phyloP scores from a whole-genome alignment of 2,888 invertebrate genomes.

The Ametastegia equiseti region DNA sequence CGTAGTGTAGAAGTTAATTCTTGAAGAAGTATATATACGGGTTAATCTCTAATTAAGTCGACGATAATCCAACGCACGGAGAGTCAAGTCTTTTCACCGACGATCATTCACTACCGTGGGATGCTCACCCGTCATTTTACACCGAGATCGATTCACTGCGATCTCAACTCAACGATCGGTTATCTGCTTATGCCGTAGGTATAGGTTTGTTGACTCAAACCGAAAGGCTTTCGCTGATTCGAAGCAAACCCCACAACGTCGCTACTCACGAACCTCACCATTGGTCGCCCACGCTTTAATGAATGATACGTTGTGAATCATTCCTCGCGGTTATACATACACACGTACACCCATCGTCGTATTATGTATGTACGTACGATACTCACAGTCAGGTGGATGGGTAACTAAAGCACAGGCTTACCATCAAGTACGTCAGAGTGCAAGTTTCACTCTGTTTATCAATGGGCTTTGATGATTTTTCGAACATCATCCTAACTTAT shows the following conservation, averaged over 20 bases:
- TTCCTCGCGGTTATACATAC: neutral
- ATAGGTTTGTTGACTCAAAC: conserved; percentile 36
- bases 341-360: neutral
- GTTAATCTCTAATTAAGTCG: conserved; percentile 24
- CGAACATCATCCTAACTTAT: too few relatives aligned
- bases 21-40: conserved; percentile 2
- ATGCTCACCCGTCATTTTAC: conserved; percentile 3
- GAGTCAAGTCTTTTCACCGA: neutral
- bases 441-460: too few relatives aligned
- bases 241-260: conserved; percentile 40
- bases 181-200: too few relatives aligned
- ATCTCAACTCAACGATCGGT: conserved; percentile 9
- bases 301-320: conserved; percentile 40
- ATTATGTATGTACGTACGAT: neutral
- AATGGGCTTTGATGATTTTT: too few relatives aligned
- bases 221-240: conserved; percentile 37
- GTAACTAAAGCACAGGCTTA: neutral
- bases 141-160: neutral
- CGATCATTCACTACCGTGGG: neutral
- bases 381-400: neutral
- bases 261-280: conserved; percentile 2
- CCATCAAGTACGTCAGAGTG: neutral
- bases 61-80: neutral
- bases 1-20: conserved; percentile 23
- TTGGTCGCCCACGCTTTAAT: conserved; percentile 29